Conservation (phyloP, 2,888 invertebrate genomes). For the Campoletis raptor region DNA sequence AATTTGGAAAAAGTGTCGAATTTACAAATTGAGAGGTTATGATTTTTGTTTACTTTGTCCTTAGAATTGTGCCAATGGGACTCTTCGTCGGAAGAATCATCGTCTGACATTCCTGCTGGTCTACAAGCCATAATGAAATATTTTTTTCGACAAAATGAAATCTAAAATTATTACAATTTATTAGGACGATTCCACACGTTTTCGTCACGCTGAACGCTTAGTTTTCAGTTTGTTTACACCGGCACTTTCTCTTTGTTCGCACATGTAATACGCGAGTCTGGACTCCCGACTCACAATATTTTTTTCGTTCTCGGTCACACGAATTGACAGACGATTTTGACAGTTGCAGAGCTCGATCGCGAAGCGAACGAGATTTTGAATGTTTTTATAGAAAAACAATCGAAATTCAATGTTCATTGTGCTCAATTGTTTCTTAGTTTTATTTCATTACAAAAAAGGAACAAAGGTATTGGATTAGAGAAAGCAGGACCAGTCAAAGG, state of each 20-base stretch:
- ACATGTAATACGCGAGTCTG: not conserved
- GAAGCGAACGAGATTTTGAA: not conserved
- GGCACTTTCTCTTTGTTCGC: conserved; percentile 20
- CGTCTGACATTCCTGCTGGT: conserved; percentile 73
- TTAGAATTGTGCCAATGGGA: conserved; percentile 41
- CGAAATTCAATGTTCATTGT: not conserved
- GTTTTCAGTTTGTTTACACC: conserved; percentile 23
- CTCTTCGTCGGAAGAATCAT: conserved; percentile 66
- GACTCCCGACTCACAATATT: not conserved
- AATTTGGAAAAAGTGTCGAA: conserved; percentile 3
- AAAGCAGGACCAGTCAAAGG: not conserved
- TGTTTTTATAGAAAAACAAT: not conserved
- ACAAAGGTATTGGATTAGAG: not conserved
- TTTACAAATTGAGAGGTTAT: conserved; percentile 55
- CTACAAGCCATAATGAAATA: conserved; percentile 61
- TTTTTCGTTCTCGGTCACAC: conserved; percentile 20
- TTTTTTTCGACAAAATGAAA: not conserved
- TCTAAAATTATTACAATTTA: not conserved
- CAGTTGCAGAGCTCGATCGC: conserved; percentile 20
- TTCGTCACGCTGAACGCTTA: not conserved
- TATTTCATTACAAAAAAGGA: not conserved
- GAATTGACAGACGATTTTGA: conserved; percentile 45
- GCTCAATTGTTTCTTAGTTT: not conserved
- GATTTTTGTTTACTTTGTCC: conserved; percentile 55
- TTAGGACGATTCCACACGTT: not conserved